phyloP scores from a whole-genome alignment of 2,888 invertebrate species.

The Eristalis arbustorum region DNA sequence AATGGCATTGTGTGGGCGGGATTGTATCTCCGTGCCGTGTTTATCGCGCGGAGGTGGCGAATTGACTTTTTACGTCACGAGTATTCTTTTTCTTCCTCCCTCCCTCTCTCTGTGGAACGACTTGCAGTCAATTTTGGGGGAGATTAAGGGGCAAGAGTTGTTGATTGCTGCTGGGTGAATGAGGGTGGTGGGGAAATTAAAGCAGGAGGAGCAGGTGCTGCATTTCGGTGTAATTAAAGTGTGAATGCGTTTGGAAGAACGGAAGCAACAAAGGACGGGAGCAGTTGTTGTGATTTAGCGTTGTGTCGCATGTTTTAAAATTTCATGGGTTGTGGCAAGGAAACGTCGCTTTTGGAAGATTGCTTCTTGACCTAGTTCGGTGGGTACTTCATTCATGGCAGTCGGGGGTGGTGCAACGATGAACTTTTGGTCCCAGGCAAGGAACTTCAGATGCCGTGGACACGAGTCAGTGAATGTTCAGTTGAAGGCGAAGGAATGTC shows the following conservation, averaged over 20 bases:
- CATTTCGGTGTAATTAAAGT: conserved; percentile 42
- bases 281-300: not conserved
- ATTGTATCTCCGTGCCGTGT: conserved; percentile 18
- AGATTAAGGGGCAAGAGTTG: not conserved
- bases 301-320: not conserved
- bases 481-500: not conserved
- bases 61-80: conserved; percentile 45
- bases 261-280: not conserved
- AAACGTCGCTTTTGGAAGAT: not conserved
- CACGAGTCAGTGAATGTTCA: not conserved
- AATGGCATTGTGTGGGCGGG: not conserved
- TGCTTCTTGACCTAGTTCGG: not conserved
- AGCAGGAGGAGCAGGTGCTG: conserved; percentile 31
- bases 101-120: not conserved
- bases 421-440: not conserved
- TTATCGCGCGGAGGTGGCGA: conserved; percentile 11
- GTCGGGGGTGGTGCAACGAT: not conserved
- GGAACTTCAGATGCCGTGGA: not conserved
- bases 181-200: conserved; percentile 18
- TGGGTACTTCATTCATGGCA: not conserved
- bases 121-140: conserved; percentile 35
- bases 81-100: not conserved
- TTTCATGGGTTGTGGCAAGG: not conserved
- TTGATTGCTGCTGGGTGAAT: not conserved
- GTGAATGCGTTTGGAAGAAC: not conserved